Evolutionary conservation across 1,140 invertebrate species (phyloP), one percentile per base, ranked within the genome.

Genomic region (Caerostris extrusa): DNA sequence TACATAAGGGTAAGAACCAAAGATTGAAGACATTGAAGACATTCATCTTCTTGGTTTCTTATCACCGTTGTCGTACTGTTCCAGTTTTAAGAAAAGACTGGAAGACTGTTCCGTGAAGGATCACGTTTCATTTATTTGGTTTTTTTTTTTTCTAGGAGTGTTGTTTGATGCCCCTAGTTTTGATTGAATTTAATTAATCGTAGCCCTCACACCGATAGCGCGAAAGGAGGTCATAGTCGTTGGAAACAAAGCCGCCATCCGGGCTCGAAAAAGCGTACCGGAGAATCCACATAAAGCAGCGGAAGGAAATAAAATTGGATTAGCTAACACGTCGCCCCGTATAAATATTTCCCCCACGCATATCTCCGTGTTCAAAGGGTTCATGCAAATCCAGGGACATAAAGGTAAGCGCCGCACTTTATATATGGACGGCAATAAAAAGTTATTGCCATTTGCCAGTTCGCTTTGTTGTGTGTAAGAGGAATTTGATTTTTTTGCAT

Each of bases 181-280:
- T 10, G 71, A 53, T 50, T 77, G 71, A 19, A 77, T 77, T 8
- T 77, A 53, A 77, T 77, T 77, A 77, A 77, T 77, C 50, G 7
- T 19, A 12, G 34, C 3, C 71, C 71, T 50, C 71, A 34, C 71
- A 77, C 53, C 5, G 34, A 53, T 53, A 67, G 2, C 14, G 71
- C 10, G 10, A 77, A 77, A 77, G 6, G 19, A 77, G 71, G 71
- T 77, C 71, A 77, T 8, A 3, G 19, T 7, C 34, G 69, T 50
- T 34, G 34, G 71, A 77, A 77, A 77, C 34, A 77, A 53, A 77
- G 8, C 71, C 71, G 71, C 3, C 71, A 77, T 77, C 71, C 71
- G 71, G 71, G 71, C 34, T 34, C 34, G 53, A 10, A 34, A 50
- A 77, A 77, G 34, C 8, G 50, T 12, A 77, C 3, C 10, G 50